phyloP scores from a whole-genome alignment of 2,113 vertebrate species.

The Philantomba maxwellii region DNA sequence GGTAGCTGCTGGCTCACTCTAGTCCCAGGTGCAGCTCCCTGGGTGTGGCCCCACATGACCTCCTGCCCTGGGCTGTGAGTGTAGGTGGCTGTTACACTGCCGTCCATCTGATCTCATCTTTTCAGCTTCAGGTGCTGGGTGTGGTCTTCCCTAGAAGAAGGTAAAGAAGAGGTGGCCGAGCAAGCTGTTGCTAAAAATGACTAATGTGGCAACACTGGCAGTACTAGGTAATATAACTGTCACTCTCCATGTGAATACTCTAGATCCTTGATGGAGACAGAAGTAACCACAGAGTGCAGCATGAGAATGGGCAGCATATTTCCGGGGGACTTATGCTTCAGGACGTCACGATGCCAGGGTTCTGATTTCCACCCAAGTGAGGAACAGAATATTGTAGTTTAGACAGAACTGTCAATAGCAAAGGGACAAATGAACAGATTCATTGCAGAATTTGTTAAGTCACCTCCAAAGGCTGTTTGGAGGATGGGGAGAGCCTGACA shows the following conservation, averaged over 20 bases:
- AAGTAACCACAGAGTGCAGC: background rate
- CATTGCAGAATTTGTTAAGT: background rate
- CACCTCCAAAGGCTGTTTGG: background rate
- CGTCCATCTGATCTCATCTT: background rate
- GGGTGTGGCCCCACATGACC: fast-evolving
- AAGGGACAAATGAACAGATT: background rate
- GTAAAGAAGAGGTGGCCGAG: background rate
- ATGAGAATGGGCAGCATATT: background rate
- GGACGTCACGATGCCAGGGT: background rate
- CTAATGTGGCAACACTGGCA: background rate
- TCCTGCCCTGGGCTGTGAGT: background rate
- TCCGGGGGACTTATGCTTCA: background rate
- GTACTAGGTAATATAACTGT: background rate
- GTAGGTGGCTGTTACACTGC: fast-evolving
- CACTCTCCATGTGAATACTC: background rate
- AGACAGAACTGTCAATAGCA: background rate
- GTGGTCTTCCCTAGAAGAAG: background rate
- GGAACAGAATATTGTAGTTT: background rate
- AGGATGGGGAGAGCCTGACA: background rate
- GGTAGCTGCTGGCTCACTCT: background rate
- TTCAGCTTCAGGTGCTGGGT: background rate
- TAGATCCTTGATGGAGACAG: background rate
- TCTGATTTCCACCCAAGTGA: background rate
- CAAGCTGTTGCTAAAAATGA: background rate
- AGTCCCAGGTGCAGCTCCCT: background rate